Evolutionary conservation across 2,797 vertebrate genomes (phyloP).

Genomic region (Australoheros facetus): DNA sequence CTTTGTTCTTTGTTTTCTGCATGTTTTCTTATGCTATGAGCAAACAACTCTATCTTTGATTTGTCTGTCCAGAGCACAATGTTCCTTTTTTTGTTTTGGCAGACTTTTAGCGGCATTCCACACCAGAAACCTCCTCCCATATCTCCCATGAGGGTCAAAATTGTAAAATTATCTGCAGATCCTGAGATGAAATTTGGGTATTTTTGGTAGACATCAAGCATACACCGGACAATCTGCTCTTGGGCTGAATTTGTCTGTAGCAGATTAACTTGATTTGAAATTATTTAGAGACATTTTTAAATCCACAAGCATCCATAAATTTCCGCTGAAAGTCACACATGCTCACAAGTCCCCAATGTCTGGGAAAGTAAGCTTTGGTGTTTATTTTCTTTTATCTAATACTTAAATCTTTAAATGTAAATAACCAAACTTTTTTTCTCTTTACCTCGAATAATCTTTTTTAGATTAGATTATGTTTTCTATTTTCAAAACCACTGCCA

Average conservation of each 20-base stretch:
- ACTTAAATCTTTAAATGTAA: not conserved
- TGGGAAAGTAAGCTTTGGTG: not conserved
- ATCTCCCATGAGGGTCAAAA: not conserved
- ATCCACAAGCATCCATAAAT: not conserved
- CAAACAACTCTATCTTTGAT: not conserved
- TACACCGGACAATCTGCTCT: not conserved
- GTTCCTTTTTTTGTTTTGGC: not conserved
- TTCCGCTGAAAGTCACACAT: not conserved
- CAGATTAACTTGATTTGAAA: not conserved
- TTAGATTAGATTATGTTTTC: not conserved
- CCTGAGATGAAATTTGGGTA: not conserved
- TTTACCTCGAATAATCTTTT: not conserved
- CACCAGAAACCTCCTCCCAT: too few species aligned
- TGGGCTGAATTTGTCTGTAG: not conserved
- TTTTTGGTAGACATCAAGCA: too few species aligned
- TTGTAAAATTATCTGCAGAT: not conserved
- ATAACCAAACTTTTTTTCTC: not conserved
- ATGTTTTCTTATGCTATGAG: not conserved
- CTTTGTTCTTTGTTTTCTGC: not conserved
- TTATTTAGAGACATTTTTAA: not conserved
- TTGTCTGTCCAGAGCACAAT: not conserved
- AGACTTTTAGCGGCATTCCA: fast-evolving
- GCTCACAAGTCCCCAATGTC: not conserved
- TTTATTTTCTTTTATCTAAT: slow-evolving; percentile 1
- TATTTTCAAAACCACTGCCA: not conserved